A percentile compares a stretch with the other conserved stretches of the same genome.
Conservation (phyloP, 2,797 vertebrate genomes). For the Lepus townsendii region DNA sequence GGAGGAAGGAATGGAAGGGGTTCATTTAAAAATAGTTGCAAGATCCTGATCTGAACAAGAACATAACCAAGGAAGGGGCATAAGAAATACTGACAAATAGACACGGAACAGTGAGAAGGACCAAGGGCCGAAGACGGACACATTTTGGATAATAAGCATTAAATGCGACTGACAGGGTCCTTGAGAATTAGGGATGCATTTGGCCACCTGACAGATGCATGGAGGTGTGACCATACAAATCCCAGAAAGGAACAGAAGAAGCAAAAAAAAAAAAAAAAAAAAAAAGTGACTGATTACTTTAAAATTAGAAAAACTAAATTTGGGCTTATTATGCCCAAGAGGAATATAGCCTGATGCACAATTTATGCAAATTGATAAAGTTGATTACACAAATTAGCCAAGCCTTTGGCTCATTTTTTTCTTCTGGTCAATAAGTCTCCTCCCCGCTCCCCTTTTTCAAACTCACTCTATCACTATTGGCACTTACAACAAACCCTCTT, state of each 20-base stretch:
- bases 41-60: background rate
- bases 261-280: slow-evolving; percentile 19
- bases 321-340: slow-evolving; percentile 85
- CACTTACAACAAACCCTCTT: slow-evolving; percentile 62
- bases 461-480: slow-evolving; percentile 70
- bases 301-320: slow-evolving; percentile 87
- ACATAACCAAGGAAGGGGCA: background rate
- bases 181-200: background rate
- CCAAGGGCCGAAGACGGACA: background rate
- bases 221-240: slow-evolving; percentile 71
- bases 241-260: slow-evolving; percentile 77
- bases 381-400: slow-evolving; percentile 86
- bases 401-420: slow-evolving; percentile 81
- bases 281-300: slow-evolving; percentile 80
- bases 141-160: background rate
- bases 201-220: slow-evolving; percentile 82
- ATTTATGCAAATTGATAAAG: slow-evolving; percentile 87
- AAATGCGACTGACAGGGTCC: background rate
- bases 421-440: slow-evolving; percentile 82
- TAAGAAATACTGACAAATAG: background rate
- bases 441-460: background rate
- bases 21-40: slow-evolving; percentile 40
- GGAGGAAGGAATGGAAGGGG: background rate
- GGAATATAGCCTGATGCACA: slow-evolving; percentile 85
- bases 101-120: background rate